Evolutionary conservation across 2,113 vertebrate species (phyloP), one percentile per base, ranked within the genome.

Genomic region (Halichoerus grypus): DNA sequence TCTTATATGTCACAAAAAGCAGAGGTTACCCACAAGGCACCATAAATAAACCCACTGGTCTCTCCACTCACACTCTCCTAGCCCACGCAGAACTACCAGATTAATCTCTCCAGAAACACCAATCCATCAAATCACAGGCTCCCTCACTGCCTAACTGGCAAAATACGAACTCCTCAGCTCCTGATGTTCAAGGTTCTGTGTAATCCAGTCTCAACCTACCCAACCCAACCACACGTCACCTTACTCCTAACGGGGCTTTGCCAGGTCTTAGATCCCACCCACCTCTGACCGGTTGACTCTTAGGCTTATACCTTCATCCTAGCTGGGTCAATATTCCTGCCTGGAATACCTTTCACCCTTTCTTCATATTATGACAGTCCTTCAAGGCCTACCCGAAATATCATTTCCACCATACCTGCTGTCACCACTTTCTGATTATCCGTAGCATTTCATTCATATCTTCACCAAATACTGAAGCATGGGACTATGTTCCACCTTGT

Each of bases 11-110:
- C 88, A 57, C 53, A 9, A 4, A 1, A 83, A 42, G 77, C 13
- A 13, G 1, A 39, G 1, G 4, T 26, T 4, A 10, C 18, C 74
- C 9, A 21, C 3, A 22, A 18, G 65, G 57, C 11, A 5, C 31
- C 0, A 6, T 1, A 10, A 55, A 36, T 15, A 19, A 26, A 59
- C 31, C 6, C 33, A 9, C 2, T 4, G 9, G 67, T 49, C 49
- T 90, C 55, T 46, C 46, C 63, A 51, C 14, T 15, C 9, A 1
- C 7, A 3, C 6, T 67, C 19, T 3, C 33, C 21, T 21, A 24
- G 4, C 10, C 31, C 14, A 28, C 21, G 39, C 3, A n/a, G 72
- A 91, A 63, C 42, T 2, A 65, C 83, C 8, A 65, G 18, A 36
- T 67, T 13, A n/a, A 5, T 55, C 33, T 28, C 90, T 88, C 53